Percentiles rank a stretch among this genome's conserved stretches.
phyloP scores from a whole-genome alignment of 2,888 invertebrate genomes.

The Panzeria rudis region DNA sequence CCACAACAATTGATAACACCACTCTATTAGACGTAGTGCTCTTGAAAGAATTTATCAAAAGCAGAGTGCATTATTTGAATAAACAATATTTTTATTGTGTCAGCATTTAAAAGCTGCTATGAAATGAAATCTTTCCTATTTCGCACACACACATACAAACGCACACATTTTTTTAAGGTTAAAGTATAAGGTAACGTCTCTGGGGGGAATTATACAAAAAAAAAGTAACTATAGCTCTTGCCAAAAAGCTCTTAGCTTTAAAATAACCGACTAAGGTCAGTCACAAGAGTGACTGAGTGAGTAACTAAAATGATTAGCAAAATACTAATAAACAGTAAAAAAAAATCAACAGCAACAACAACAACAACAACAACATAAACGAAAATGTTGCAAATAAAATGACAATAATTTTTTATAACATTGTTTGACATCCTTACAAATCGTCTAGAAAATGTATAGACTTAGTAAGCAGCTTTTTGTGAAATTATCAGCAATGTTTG shows the following conservation, averaged over 20 bases:
- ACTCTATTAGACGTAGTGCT: not conserved
- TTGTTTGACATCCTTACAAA: constrained; percentile 79
- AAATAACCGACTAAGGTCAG: constrained; percentile 48
- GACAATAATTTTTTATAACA: constrained; percentile 81
- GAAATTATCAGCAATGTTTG: constrained; percentile 67
- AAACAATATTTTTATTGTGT: constrained; percentile 44
- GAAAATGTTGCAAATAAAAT: constrained; percentile 79
- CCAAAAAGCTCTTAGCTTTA: constrained; percentile 24
- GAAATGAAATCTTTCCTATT: constrained; percentile 57
- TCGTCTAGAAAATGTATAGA: constrained; percentile 30
- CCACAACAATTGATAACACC: not conserved
- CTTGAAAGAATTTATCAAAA: constrained; percentile 48
- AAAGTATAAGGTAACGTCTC: constrained; percentile 66
- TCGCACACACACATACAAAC: not conserved
- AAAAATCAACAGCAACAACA: not conserved
- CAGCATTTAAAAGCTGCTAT: constrained; percentile 37
- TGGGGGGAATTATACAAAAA: constrained; percentile 35
- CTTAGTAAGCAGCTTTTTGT: constrained; percentile 55
- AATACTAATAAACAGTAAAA: not conserved
- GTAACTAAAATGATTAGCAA: constrained; percentile 25
- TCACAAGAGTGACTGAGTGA: constrained; percentile 22
- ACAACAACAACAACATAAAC: constrained; percentile 13
- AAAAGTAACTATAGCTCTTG: constrained; percentile 16
- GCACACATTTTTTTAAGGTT: constrained; percentile 58
- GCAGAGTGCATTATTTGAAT: constrained; percentile 29